Evolutionary conservation across 2,113 vertebrate genomes (phyloP).

Genomic region (Pteruthius melanotis): DNA sequence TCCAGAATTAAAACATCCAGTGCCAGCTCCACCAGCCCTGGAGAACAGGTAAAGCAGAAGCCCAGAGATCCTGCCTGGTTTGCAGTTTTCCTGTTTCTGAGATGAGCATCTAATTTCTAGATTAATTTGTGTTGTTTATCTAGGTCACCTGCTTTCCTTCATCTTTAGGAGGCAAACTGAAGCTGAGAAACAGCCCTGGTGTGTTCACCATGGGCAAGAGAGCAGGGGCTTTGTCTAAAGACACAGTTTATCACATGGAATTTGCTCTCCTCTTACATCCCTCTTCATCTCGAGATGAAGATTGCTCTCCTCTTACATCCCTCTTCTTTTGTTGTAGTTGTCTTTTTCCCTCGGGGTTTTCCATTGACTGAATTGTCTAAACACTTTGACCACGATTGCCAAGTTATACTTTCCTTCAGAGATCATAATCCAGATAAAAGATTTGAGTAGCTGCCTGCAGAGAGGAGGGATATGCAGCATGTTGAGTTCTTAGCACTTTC

Average conservation of each 20-base stretch:
- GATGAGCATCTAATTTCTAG: not conserved
- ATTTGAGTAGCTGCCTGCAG: not conserved
- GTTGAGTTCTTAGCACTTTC: accelerated
- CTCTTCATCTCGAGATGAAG: not conserved
- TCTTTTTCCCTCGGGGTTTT: not conserved
- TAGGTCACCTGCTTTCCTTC: not conserved
- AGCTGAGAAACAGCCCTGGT: not conserved
- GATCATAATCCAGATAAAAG: not conserved
- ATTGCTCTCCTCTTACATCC: not conserved
- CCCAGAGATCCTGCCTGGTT: not conserved
- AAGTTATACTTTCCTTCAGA: conserved; percentile 13
- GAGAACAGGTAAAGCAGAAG: not conserved
- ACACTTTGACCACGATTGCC: not conserved
- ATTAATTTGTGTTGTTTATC: not conserved
- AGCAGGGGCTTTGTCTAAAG: not conserved
- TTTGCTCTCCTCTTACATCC: not conserved
- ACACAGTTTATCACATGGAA: not conserved
- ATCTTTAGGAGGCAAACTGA: not conserved
- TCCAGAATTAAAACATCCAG: not conserved
- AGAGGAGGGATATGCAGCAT: not conserved
- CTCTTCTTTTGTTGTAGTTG: not conserved
- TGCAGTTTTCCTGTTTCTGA: not conserved
- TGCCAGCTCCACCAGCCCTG: accelerated
- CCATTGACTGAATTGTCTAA: conserved; percentile 27
- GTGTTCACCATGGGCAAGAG: not conserved